Evolutionary conservation across 2,888 invertebrate genomes (phyloP), one percentile per base, ranked within the genome.

Genomic region (Deilephila elpenor): DNA sequence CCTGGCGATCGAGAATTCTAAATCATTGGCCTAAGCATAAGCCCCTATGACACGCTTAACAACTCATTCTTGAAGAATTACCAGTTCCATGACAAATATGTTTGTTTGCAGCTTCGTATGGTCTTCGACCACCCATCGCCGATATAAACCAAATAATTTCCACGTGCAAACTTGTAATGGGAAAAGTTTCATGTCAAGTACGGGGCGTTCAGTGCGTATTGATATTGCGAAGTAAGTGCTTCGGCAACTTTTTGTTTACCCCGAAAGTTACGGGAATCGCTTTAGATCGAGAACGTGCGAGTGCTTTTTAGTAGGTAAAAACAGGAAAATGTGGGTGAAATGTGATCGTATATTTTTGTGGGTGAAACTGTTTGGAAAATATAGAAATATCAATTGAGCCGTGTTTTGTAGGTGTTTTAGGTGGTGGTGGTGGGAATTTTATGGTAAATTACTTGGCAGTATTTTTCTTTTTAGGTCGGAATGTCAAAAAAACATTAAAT

Each of bases 101-200:
- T 56, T 19, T n/a, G 6, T 56, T 56, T 19, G 5, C 56, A 17
- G 56, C n/a, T 0, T n/a, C 56, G 56, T n/a, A n/a, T n/a, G 56
- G 56, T 56, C 56, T 19, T 56, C n/a, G 44, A 44, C 44, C 56
- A 79, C 75, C 75, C 77, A 25, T 51, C 11, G 44, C 6, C 77
- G 75, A 78, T 76, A 76, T 74, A 83, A 81, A 81, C 81, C 82
- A 83, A 88, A 88, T 88, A 88, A 89, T 89, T 88, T 88, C 80
- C 88, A 88, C 87, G 86, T 87, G 79, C 82, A 77, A 90, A 90
- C 81, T 91, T 89, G 83, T 89, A 91, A 91, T 91, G 88, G 91
- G 88, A 90, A 90, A 91, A 91, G 83, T 91, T 89, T 75, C 76
- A 81, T 86, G 87, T 86, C 87, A 88, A 83, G 80, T 83, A 79